These are phyloP conservation scores for Suillia variegata DNA, from an alignment of 2,888 invertebrate genomes.

Conservation along the genomic window DNA sequence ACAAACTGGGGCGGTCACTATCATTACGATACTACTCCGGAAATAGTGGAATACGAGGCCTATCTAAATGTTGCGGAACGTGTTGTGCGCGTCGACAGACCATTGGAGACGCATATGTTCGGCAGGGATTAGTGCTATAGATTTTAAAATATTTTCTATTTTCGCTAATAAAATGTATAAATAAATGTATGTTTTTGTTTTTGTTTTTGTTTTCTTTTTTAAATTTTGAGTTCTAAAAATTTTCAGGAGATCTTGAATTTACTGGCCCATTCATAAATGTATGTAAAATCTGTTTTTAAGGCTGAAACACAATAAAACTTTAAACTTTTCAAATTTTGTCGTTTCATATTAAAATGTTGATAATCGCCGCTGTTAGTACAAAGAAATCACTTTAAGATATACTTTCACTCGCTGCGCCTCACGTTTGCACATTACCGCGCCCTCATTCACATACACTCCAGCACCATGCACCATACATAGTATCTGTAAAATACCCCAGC, in stretches of 20 bases:
- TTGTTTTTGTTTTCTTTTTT: not conserved
- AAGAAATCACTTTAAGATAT: not conserved
- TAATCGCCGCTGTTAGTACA: constrained; percentile 1
- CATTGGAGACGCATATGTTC: constrained; percentile 68
- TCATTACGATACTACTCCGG: constrained; percentile 93
- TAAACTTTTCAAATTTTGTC: not conserved
- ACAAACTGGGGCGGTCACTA: constrained; percentile 93
- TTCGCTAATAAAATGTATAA: no score
- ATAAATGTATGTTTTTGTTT: not conserved
- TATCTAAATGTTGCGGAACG: constrained; percentile 82
- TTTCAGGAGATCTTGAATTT: no score
- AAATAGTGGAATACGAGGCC: constrained; percentile 80
- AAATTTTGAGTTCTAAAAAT: no score
- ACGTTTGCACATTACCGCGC: not conserved
- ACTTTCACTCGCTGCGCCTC: not conserved
- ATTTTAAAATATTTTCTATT: not conserved
- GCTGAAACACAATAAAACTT: no score
- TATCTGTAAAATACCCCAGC: no score
- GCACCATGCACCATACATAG: no score
- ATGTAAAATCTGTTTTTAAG: no score
- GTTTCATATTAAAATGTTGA: not conserved
- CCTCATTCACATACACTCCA: not conserved
- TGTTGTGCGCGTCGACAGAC: constrained; percentile 78
- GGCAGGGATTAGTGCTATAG: constrained; percentile 74
- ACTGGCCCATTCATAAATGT: no score